Base-by-base conservation (phyloP, 2,113 vertebrate species). In the Brachirus orientalis region DNA sequence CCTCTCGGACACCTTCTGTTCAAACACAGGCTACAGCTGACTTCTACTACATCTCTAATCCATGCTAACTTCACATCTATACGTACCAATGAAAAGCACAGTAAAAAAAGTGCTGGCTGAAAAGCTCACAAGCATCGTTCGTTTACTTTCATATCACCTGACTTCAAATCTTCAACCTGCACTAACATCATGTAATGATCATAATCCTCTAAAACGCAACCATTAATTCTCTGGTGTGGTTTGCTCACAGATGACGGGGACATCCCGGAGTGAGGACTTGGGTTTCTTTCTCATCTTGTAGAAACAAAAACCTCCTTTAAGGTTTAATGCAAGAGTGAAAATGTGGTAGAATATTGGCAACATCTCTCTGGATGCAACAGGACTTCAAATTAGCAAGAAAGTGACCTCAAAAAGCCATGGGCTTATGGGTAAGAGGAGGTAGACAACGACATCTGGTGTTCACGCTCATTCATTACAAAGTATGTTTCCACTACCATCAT, bases 1-100 rank as follows among this genome's bases (percentile, higher is more conserved):
- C 54, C 17, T 50, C 33, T 41, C 8, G 17, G 18, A 43, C 16
- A 50, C 41, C n/a, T 28, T 40, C 37, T 44, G 4, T 17, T 72
- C 33, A n/a, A n/a, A 67, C 53, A 68, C 36, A 53, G 68, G 67
- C 61, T 68, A 82, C 63, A 69, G 10, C 14, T 1, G 19, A 58
- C 45, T 58, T 28, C 11, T 10, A 43, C 56, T 63, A 59, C n/a
- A 17, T 45, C 18, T 75, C 52, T 17, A 50, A 68, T 54, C 57
- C 40, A 77, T 55, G 50, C 58, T 66, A 66, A 5, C 51, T 45
- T 61, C 65, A 78, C 47, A 76, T 63, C 47, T 35, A 82, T 57
- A 63, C 8, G 68, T 9, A 70, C 41, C 8, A 48, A 63, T 62
- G 13, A 20, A 56, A 76, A 55, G 48, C 45, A 60, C 50, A 17